Evolutionary conservation across 2,888 invertebrate species (phyloP).

Genomic region (Zaprionus bogoriensis): DNA sequence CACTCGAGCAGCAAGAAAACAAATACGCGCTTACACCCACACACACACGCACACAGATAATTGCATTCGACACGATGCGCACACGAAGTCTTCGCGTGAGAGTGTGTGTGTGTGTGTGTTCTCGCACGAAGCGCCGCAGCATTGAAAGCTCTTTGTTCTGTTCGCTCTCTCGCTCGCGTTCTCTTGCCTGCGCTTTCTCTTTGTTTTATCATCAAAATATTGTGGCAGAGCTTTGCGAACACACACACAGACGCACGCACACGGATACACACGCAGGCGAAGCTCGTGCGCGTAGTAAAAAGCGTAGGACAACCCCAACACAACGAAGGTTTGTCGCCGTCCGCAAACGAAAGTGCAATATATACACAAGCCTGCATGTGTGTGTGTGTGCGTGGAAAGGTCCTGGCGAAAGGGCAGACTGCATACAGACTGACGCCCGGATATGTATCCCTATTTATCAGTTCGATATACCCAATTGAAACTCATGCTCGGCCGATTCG

Average conservation of each 20-base stretch:
- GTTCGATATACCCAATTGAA: neutral
- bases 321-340: slow-evolving; percentile 31
- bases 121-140: too few species aligned
- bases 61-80: slow-evolving; percentile 51
- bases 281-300: slow-evolving; percentile 41
- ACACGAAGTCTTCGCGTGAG: slow-evolving; percentile 4
- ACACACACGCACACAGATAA: slow-evolving; percentile 28
- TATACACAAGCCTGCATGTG: neutral
- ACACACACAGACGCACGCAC: slow-evolving; percentile 6
- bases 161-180: neutral
- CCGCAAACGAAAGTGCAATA: slow-evolving; percentile 37
- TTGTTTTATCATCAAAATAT: slow-evolving; percentile 48
- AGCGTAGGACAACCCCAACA: slow-evolving; percentile 47
- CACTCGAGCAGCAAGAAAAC: slow-evolving; percentile 41
- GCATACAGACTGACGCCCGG: neutral
- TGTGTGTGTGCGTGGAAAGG: neutral
- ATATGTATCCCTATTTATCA: slow-evolving; percentile 1
- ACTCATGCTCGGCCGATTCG: too few species aligned
- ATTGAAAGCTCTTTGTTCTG: slow-evolving; percentile 22
- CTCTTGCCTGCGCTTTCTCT: slow-evolving; percentile 25
- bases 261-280: neutral
- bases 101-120: neutral
- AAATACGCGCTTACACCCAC: slow-evolving; percentile 33
- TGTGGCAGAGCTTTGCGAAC: slow-evolving; percentile 25
- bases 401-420: slow-evolving; percentile 24